phyloP scores from a whole-genome alignment of 1,140 invertebrate genomes.

The Calosoma granatense region DNA sequence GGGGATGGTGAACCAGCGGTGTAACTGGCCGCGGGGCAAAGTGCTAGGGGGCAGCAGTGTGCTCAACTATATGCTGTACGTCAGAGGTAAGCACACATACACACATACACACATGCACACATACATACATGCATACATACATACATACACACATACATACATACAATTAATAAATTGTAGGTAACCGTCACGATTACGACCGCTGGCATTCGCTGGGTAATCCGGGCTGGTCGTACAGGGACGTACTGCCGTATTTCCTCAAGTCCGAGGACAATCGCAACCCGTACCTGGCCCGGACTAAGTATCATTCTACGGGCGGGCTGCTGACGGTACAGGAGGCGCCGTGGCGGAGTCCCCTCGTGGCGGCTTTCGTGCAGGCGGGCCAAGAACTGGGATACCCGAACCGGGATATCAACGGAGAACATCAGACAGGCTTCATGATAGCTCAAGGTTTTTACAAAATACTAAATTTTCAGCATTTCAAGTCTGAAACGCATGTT shows the following conservation, averaged over 20 bases:
- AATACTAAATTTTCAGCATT: too few species aligned
- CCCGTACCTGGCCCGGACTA: conserved; percentile 59
- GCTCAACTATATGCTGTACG: conserved; percentile 94
- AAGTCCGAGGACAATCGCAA: conserved; percentile 84
- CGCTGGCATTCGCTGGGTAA: conserved; percentile 82
- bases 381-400: conserved; percentile 80
- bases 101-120: background rate
- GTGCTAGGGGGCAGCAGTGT: conserved; percentile 83
- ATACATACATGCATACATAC: background rate
- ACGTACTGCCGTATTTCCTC: conserved; percentile 79
- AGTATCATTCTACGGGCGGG: conserved; percentile 65
- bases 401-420: conserved; percentile 78
- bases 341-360: conserved; percentile 71
- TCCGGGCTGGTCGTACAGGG: conserved; percentile 80
- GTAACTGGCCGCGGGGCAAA: conserved; percentile 77
- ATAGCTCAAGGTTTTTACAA: conserved; percentile 76
- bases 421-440: conserved; percentile 74
- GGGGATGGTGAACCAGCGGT: conserved; percentile 56
- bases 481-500: too few species aligned
- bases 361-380: conserved; percentile 73
- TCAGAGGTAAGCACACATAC: conserved; percentile 48
- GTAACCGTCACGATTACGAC: conserved; percentile 73
- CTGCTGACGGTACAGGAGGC: conserved; percentile 74
- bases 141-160: background rate
- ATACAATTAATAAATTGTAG: background rate